Conservation (phyloP, 2,113 vertebrate species). For the Sterna hirundo region DNA sequence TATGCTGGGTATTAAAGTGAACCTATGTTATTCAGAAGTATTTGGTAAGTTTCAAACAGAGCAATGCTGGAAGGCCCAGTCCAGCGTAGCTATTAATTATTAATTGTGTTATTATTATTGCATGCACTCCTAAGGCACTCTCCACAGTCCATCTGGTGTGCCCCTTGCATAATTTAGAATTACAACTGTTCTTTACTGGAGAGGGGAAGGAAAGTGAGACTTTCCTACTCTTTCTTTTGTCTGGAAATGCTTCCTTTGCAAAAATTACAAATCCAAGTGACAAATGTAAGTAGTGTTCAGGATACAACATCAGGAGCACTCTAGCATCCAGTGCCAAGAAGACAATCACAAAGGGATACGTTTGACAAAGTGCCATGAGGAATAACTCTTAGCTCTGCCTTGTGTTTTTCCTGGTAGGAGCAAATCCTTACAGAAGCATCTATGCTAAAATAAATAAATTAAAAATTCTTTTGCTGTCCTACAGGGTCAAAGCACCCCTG, state of each 20-base stretch:
- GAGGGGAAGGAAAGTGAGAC: neutral
- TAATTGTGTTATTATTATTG: conserved; percentile 26
- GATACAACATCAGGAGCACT: neutral
- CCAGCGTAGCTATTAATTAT: neutral
- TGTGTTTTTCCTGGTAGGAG: neutral
- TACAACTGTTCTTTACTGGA: neutral
- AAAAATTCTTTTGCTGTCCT: neutral
- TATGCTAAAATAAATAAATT: neutral
- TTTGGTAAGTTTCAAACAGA: neutral
- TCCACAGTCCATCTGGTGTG: conserved; percentile 4
- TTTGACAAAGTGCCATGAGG: neutral
- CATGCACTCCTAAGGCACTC: conserved; percentile 11
- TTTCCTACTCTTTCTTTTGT: neutral
- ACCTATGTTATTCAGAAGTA: neutral
- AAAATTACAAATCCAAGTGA: neutral
- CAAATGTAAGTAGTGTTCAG: neutral
- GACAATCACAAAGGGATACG: neutral
- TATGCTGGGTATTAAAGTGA: neutral
- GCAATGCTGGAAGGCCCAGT: neutral
- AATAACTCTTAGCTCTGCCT: neutral
- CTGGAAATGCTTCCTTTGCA: neutral
- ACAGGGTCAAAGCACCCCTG: neutral
- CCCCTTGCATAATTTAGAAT: conserved; percentile 25
- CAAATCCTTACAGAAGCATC: neutral
- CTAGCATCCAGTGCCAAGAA: neutral